Evolutionary conservation across 1,140 invertebrate genomes (phyloP), one percentile per base, ranked within the genome.

Genomic region (Eueides isabella): DNA sequence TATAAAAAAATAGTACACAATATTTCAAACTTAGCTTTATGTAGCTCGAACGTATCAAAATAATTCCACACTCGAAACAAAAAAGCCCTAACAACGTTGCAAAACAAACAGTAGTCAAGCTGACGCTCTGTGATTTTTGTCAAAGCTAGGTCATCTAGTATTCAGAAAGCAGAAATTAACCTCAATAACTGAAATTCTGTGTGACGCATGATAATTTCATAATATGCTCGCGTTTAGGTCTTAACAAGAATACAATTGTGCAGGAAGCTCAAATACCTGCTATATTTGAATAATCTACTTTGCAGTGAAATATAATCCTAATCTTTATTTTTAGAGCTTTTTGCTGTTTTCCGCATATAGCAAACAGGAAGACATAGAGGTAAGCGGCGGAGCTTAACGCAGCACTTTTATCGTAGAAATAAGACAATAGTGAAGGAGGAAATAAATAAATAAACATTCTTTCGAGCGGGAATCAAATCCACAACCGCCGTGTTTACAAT

Each of bases 111-210:
- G 23, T 55, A 55, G 41, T 44, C 16, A 44, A 44, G 48, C 48
- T 55, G 19, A 9, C 19, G 14, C 35, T 26, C 19, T 62, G 28
- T n/a, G 16, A 30, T 62, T 62, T 65, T 67, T 41, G 38, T 67
- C 38, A 74, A 74, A 74, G 62, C 38, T 72, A 55, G 70, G 67
- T 70, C 67, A 30, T 70, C 67, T 64, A 67, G 71, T 62, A 74
- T 74, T 68, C 67, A 70, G 67, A 65, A 61, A 74, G 62, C 67
- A 69, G 67, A 66, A 70, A 65, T 73, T 67, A 73, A 73, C 71
- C 71, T 73, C n/a, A 64, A 65, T 64, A 73, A 62, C 71, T 61
- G 61, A 33, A 62, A 26, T 30, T 26, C 64, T 41, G 33, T 62
- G 64, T 28, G 28, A 61, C 55, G 30, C 31, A 67, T 73, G 31